Evolutionary conservation across 2,797 vertebrate genomes (phyloP).

Genomic region (Mus spretus): DNA sequence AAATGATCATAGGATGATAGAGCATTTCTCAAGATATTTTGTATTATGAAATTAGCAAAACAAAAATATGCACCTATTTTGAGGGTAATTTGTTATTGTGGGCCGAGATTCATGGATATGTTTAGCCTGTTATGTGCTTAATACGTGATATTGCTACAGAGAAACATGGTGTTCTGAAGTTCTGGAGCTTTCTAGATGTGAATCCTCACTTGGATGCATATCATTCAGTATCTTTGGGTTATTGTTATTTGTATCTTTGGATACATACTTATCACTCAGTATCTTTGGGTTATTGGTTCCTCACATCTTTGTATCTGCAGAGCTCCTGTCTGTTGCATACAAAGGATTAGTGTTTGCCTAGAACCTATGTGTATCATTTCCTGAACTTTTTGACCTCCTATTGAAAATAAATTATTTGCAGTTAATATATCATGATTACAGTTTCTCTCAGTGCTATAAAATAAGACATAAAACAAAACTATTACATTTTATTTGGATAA

Average conservation of each 20-base stretch:
- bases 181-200: background rate
- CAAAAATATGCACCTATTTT: background rate
- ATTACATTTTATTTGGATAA: background rate
- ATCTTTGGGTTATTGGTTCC: background rate
- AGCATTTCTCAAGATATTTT: background rate
- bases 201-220: background rate
- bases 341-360: background rate
- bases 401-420: background rate
- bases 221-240: fast-evolving
- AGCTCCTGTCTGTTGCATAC: background rate
- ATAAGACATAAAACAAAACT: background rate
- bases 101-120: background rate
- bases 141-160: background rate
- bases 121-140: background rate
- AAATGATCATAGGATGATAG: background rate
- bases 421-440: background rate
- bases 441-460: background rate
- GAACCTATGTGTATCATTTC: background rate
- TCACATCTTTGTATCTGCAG: background rate
- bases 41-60: background rate
- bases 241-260: too few relatives aligned
- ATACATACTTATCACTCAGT: background rate
- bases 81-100: background rate
- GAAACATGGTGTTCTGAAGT: background rate
- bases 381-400: background rate